phyloP scores from a whole-genome alignment of 2,888 invertebrate genomes.

The Drosophila vallismaia region DNA sequence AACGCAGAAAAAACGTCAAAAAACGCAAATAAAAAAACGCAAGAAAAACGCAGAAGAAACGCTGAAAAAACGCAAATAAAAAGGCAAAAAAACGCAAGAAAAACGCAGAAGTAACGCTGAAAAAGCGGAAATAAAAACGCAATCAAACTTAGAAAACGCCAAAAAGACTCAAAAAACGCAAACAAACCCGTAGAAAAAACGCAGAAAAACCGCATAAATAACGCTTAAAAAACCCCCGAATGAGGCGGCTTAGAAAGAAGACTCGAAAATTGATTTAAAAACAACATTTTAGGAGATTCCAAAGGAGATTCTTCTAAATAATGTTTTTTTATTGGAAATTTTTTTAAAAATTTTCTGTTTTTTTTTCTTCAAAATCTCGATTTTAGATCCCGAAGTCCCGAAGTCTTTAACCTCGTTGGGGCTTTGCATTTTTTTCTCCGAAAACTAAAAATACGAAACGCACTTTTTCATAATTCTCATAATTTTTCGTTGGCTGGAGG shows the following conservation, averaged over 20 bases:
- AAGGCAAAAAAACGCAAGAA: too few species aligned
- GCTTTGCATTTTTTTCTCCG: not conserved
- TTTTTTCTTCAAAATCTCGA: too few species aligned
- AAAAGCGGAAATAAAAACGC: too few species aligned
- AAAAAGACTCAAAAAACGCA: too few species aligned
- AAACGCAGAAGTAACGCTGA: too few species aligned
- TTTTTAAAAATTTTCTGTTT: too few species aligned
- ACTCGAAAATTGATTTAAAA: not conserved
- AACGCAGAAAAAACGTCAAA: not conserved
- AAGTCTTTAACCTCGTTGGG: not conserved
- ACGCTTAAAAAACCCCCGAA: not conserved
- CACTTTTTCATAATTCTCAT: constrained; percentile 18
- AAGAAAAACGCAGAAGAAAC: not conserved
- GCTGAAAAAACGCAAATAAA: too few species aligned
- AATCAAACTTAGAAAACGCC: too few species aligned
- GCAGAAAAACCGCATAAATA: too few species aligned
- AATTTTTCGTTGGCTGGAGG: not conserved
- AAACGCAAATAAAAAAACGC: too few species aligned
- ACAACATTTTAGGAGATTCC: not conserved
- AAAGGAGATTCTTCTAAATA: not conserved
- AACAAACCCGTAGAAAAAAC: too few species aligned
- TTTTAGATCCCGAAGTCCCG: too few species aligned
- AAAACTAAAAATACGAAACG: constrained; percentile 19
- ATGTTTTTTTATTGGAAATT: not conserved
- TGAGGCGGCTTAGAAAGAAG: not conserved